phyloP scores from a whole-genome alignment of 2,888 invertebrate genomes.

The Odontocolon sp. region DNA sequence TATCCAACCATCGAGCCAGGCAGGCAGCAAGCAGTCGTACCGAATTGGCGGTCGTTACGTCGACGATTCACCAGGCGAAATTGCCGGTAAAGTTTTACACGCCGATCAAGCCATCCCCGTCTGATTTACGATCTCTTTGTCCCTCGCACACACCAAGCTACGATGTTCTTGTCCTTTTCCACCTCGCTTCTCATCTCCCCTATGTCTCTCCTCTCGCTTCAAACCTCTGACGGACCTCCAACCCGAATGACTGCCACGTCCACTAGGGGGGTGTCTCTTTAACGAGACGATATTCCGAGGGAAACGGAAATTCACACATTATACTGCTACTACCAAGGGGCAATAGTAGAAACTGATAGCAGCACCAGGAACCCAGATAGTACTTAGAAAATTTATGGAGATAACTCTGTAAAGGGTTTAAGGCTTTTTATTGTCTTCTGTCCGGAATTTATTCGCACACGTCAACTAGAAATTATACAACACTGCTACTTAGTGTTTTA shows the following conservation, averaged over 20 bases:
- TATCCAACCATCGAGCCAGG: conserved; percentile 10
- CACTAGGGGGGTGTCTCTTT: not conserved
- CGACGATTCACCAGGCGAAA: conserved; percentile 38
- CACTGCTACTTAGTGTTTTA: too few species aligned
- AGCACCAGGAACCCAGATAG: too few species aligned
- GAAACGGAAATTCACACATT: conserved; percentile 29
- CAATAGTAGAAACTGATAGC: conserved; percentile 1
- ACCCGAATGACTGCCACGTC: not conserved
- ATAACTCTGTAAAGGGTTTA: too few species aligned
- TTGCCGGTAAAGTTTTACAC: conserved; percentile 50
- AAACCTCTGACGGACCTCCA: conserved; percentile 18
- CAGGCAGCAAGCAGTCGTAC: conserved; percentile 1
- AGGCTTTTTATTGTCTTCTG: too few species aligned
- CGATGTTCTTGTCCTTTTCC: not conserved
- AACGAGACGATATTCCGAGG: conserved; percentile 8
- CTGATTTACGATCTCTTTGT: conserved; percentile 25
- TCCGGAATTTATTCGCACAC: too few species aligned
- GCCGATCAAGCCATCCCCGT: conserved; percentile 37
- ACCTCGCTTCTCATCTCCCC: not conserved
- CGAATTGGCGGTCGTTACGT: conserved; percentile 38
- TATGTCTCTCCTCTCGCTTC: not conserved
- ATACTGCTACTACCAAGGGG: not conserved
- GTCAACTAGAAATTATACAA: too few species aligned
- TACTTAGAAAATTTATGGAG: too few species aligned
- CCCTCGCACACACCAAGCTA: not conserved